A percentile compares a stretch with the other conserved stretches of the same genome.
Evolutionary conservation across 2,888 invertebrate genomes (phyloP).

Genomic region (Leptothorax acervorum): DNA sequence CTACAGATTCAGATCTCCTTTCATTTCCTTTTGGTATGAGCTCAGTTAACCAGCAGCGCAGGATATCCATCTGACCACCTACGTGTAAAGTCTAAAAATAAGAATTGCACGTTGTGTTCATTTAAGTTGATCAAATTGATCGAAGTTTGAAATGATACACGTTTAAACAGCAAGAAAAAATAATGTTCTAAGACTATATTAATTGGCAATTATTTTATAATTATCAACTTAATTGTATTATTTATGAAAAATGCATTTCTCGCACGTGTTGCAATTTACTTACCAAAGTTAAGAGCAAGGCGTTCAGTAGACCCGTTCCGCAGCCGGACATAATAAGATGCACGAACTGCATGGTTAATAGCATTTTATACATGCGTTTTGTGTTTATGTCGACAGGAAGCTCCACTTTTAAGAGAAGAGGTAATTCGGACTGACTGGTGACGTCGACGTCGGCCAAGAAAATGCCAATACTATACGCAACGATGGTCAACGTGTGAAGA

Average conservation of each 20-base stretch:
- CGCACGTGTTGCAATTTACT: neutral
- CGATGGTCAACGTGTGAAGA: slow-evolving; percentile 37
- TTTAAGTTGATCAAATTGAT: neutral
- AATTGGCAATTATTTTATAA: neutral
- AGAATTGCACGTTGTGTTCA: neutral
- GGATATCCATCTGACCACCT: slow-evolving; percentile 53
- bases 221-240: neutral
- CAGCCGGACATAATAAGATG: slow-evolving; percentile 40
- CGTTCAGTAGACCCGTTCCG: slow-evolving; percentile 33
- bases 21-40: neutral
- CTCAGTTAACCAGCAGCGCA: slow-evolving; percentile 26
- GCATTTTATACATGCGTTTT: slow-evolving; percentile 42
- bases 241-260: neutral
- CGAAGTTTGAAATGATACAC: neutral
- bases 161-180: neutral
- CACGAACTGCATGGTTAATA: slow-evolving; percentile 26
- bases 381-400: slow-evolving; percentile 57
- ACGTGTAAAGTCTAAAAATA: slow-evolving; percentile 44
- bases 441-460: slow-evolving; percentile 32
- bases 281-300: slow-evolving; percentile 43
- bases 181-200: neutral
- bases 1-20: neutral
- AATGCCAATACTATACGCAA: slow-evolving; percentile 36
- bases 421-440: slow-evolving; percentile 26
- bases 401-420: slow-evolving; percentile 51